These are phyloP conservation scores for Leptura quadrifasciata DNA, from an alignment of 2,888 invertebrate genomes.

Conservation along the genomic window DNA sequence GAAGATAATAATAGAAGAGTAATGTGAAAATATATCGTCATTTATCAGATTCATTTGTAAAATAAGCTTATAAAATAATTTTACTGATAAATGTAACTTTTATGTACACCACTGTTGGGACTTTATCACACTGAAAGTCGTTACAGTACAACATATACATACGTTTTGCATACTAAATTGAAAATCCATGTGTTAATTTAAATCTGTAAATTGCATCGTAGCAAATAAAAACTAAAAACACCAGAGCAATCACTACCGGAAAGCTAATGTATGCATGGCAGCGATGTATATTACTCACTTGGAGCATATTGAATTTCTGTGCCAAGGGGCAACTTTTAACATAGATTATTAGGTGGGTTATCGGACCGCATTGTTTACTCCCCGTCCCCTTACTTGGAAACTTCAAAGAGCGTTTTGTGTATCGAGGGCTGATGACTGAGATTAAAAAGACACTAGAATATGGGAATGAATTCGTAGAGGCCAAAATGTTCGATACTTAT, in stretches of 20 bases:
- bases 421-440: neutral
- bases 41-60: too few relatives aligned
- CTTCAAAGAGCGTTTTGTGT: neutral
- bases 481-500: neutral
- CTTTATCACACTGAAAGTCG: too few relatives aligned
- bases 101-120: too few relatives aligned
- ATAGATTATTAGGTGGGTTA: neutral
- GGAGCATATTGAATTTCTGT: neutral
- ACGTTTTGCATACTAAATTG: too few relatives aligned
- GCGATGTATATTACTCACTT: neutral
- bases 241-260: neutral
- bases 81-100: too few relatives aligned
- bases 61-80: too few relatives aligned
- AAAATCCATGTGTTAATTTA: too few relatives aligned
- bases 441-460: neutral
- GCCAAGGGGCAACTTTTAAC: constrained; percentile 1
- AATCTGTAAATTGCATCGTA: neutral
- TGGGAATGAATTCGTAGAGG: neutral
- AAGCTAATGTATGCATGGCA: neutral
- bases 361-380: neutral
- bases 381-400: neutral
- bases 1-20: too few relatives aligned
- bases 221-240: neutral
- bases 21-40: too few relatives aligned
- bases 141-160: too few relatives aligned